These are phyloP conservation scores for Eutolmus rufibarbis DNA, from an alignment of 2,888 invertebrate species.

Conservation along the genomic window DNA sequence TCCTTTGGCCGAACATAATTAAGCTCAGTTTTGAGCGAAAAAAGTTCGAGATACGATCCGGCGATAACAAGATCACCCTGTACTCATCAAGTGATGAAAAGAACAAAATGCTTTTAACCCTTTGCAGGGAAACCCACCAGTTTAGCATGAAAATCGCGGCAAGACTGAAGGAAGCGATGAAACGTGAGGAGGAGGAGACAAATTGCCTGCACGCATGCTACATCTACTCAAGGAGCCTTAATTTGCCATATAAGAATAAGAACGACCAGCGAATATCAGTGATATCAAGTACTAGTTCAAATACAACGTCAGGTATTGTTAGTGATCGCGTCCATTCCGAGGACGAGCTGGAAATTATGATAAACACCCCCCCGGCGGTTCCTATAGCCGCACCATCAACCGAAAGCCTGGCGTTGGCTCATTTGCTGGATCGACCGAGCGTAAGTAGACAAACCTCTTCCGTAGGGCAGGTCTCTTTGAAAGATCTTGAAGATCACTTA, in stretches of 20 bases:
- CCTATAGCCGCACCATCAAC: constrained; percentile 79
- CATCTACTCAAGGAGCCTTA: constrained; percentile 73
- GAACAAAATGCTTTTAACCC: constrained; percentile 85
- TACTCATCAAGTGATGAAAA: constrained; percentile 94
- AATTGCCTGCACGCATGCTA: constrained; percentile 74
- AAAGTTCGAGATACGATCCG: constrained; percentile 94
- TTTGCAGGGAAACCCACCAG: constrained; percentile 93
- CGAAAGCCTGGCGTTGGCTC: constrained; percentile 82
- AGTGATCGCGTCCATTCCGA: constrained; percentile 94
- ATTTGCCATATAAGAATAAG: constrained; percentile 71
- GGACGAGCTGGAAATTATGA: constrained; percentile 91
- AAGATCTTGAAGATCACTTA: constrained; percentile 63
- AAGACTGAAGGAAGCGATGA: constrained; percentile 80
- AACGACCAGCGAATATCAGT: constrained; percentile 86
- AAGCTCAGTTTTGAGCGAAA: constrained; percentile 96
- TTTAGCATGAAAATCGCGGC: constrained; percentile 93
- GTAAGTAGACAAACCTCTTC: constrained; percentile 68
- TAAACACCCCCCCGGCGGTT: constrained; percentile 78
- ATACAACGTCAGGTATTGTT: constrained; percentile 95
- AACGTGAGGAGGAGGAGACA: constrained; percentile 81
- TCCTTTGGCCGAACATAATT: constrained; percentile 95
- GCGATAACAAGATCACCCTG: constrained; percentile 85
- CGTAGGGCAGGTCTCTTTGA: constrained; percentile 62
- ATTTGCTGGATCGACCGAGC: constrained; percentile 71
- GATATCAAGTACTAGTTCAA: constrained; percentile 93